Evolutionary conservation across 1,140 invertebrate species (phyloP).

Genomic region (Rhagoletis pomonella): DNA sequence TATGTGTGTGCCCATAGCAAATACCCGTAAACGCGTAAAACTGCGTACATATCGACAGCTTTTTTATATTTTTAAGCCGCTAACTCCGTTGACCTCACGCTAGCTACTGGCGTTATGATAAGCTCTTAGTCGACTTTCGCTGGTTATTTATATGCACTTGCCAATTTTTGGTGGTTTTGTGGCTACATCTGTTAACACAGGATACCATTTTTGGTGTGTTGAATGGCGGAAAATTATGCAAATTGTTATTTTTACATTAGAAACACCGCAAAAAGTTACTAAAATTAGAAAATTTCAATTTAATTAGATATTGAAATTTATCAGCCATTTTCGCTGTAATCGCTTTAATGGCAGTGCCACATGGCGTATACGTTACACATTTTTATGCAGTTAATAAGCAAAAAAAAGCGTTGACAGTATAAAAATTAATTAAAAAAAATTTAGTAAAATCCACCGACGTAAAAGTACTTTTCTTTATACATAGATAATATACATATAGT

Average conservation of each 20-base stretch:
- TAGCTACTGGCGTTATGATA: neutral
- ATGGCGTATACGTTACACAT: neutral
- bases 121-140: neutral
- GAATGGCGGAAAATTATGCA: neutral
- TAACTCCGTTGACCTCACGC: neutral
- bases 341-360: neutral
- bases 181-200: neutral
- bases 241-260: neutral
- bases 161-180: neutral
- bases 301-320: neutral
- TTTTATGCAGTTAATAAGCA: too few relatives aligned
- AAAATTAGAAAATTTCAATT: neutral
- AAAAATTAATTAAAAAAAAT: too few relatives aligned
- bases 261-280: neutral
- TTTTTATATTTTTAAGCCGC: neutral
- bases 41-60: neutral
- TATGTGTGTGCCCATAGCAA: neutral
- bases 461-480: too few relatives aligned
- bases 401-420: too few relatives aligned
- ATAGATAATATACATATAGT: too few relatives aligned
- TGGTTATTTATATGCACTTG: neutral
- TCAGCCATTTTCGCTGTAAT: neutral
- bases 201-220: neutral
- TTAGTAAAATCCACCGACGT: too few relatives aligned
- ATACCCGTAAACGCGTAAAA: neutral